Base-by-base conservation (phyloP, 2,113 vertebrate genomes). In the Otus sunia region DNA sequence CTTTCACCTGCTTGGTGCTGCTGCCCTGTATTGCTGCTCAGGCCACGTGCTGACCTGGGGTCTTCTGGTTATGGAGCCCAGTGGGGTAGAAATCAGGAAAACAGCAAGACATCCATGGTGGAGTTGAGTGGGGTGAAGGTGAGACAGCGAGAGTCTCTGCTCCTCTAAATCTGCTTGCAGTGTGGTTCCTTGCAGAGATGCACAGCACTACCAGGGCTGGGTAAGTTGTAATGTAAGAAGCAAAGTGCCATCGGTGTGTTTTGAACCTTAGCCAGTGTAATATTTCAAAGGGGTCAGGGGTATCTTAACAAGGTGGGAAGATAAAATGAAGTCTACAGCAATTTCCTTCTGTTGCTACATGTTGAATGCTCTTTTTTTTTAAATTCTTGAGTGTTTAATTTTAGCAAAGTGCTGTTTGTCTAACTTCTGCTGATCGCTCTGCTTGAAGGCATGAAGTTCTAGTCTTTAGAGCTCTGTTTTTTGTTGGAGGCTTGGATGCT, bases 41-140 rank as follows among this genome's bases (percentile, higher is more conserved):
- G 76, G 15, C 4, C 4, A 2, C 0, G 1, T 21, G 25, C 43
- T 71, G 8, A 2, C 12, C 19, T 41, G 43, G 10, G 17, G 21
- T 15, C 15, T 41, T 87, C 64, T 87, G 77, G 18, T 29, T 25
- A 0, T 19, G 69, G 34, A 29, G 21, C 23, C 49, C 43, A 11
- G 39, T 6, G 27, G 74, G 9, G 11, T 1, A 29, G 66, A 56
- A 43, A 23, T 10, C 2, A 32, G 64, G 50, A 68, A 14, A 67
- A 5, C 9, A 47, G 7, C 15, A 3, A 1, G 3, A 7, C 1
- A 1, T 25, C 36, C 0, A 0, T 9, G 30, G 2, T 88, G 62
- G 73, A 22, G 7, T 2, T 43, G 68, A 30, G 34, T 8, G 45
- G 15, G 22, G 6, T 12, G 36, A n/a, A 39, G 17, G 29, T 8